phyloP scores from a whole-genome alignment of 2,113 vertebrate genomes.

The Carassius auratus region DNA sequence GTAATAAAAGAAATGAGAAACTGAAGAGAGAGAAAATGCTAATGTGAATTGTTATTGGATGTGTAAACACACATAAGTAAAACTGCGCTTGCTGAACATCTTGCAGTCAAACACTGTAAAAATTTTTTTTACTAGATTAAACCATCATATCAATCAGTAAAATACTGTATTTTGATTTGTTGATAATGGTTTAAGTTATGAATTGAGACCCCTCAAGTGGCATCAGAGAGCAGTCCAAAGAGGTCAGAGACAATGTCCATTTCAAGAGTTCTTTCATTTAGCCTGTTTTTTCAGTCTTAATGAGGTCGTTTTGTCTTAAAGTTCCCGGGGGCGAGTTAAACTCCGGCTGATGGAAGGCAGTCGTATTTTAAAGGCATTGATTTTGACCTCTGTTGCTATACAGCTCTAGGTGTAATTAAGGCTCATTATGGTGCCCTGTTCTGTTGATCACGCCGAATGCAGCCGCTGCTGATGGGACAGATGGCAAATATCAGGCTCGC shows the following conservation, averaged over 20 bases:
- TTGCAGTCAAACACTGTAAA: not conserved
- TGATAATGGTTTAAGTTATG: no score
- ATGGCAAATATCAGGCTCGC: slow-evolving; percentile 8
- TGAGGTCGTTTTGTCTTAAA: slow-evolving; percentile 16
- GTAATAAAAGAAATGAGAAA: slow-evolving; percentile 35
- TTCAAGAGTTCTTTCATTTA: slow-evolving; percentile 15
- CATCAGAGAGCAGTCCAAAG: not conserved
- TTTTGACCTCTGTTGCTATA: not conserved
- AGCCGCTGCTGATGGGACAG: not conserved
- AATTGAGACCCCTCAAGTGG: no score
- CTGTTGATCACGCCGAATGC: no score
- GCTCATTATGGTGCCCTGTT: slow-evolving; percentile 16
- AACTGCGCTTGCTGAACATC: not conserved
- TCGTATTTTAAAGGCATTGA: not conserved
- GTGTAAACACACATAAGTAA: slow-evolving; percentile 20
- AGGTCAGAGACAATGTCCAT: not conserved
- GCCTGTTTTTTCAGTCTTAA: not conserved
- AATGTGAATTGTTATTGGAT: slow-evolving; percentile 14
- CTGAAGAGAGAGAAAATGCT: slow-evolving; percentile 20
- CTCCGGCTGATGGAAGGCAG: not conserved
- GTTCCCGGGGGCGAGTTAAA: slow-evolving; percentile 10
- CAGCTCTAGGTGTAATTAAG: slow-evolving; percentile 30
- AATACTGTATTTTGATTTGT: not conserved
- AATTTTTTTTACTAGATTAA: not conserved
- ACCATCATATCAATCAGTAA: not conserved